Evolutionary conservation across 2,888 invertebrate species (phyloP).

Genomic region (Coelopa pilipes): DNA sequence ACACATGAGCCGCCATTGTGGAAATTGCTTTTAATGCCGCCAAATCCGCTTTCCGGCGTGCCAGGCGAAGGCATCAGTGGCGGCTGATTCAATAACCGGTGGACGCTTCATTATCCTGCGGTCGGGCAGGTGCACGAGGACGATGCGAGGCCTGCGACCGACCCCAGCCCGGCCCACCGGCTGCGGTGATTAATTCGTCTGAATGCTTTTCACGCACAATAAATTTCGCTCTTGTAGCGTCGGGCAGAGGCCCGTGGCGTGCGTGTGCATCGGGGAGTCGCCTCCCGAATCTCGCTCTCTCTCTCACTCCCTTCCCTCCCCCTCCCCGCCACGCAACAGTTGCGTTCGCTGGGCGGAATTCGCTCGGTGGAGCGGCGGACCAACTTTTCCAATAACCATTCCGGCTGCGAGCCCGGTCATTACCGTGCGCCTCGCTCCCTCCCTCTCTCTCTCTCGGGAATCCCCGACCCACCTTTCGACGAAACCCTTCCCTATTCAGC

Average conservation of each 20-base stretch:
- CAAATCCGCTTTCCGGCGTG: slow-evolving; percentile 19
- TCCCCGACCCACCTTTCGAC: no score
- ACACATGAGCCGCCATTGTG: slow-evolving; percentile 20
- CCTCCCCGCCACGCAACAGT: not conserved
- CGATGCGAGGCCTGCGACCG: not conserved
- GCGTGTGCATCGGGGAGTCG: not conserved
- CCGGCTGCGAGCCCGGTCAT: no score
- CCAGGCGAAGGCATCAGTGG: not conserved
- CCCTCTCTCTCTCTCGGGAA: no score
- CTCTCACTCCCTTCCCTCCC: not conserved
- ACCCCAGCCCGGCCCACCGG: not conserved
- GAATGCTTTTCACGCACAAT: slow-evolving; percentile 35
- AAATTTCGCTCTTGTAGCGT: not conserved
- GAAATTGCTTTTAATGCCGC: slow-evolving; percentile 28
- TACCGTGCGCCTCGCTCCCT: no score
- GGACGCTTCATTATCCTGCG: not conserved
- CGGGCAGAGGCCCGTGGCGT: not conserved
- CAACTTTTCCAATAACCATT: no score
- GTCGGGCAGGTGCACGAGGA: not conserved
- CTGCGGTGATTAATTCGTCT: slow-evolving; percentile 23
- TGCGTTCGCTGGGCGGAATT: not conserved
- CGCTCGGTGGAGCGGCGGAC: not conserved
- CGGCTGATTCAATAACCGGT: not conserved
- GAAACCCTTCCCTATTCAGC: no score
- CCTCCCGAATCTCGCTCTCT: no score